A percentile compares a stretch with the other conserved stretches of the same genome.
Conservation (phyloP, 2,113 vertebrate genomes). For the Plecotus auritus region DNA sequence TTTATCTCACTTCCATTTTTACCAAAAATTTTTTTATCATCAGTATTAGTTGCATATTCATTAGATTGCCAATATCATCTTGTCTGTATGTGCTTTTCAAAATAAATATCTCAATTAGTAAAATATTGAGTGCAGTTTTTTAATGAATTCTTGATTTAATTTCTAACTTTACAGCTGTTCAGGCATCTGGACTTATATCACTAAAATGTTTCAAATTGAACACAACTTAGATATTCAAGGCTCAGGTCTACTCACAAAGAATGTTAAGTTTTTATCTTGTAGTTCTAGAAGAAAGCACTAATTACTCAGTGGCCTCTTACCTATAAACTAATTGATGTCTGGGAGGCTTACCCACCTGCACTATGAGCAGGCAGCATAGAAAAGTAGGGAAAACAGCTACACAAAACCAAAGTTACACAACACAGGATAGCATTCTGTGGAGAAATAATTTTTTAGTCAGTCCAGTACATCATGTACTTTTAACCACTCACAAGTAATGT, state of each 20-base stretch:
- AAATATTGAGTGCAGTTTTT: background rate
- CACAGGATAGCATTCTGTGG: background rate
- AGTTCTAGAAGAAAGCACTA: background rate
- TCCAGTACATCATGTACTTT: background rate
- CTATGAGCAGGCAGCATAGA: background rate
- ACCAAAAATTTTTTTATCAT: background rate
- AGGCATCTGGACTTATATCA: background rate
- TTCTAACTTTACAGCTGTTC: constrained; percentile 33
- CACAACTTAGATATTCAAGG: background rate
- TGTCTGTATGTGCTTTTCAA: background rate
- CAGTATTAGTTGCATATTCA: background rate
- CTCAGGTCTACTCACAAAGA: background rate
- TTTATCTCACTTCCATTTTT: background rate
- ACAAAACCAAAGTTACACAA: background rate
- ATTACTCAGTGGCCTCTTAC: background rate
- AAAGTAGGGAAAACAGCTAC: background rate
- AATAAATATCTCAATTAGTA: constrained; percentile 39
- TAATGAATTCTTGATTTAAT: constrained; percentile 30
- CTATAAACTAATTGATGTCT: background rate
- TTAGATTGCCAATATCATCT: background rate
- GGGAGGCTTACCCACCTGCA: background rate
- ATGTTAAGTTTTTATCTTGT: background rate
- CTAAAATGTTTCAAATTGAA: constrained; percentile 18
- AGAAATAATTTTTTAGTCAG: background rate
- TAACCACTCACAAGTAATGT: background rate